Percentiles rank a stretch among this genome's conserved stretches.
Evolutionary conservation across 2,888 invertebrate species (phyloP).

Genomic region (Cotesia congregata): DNA sequence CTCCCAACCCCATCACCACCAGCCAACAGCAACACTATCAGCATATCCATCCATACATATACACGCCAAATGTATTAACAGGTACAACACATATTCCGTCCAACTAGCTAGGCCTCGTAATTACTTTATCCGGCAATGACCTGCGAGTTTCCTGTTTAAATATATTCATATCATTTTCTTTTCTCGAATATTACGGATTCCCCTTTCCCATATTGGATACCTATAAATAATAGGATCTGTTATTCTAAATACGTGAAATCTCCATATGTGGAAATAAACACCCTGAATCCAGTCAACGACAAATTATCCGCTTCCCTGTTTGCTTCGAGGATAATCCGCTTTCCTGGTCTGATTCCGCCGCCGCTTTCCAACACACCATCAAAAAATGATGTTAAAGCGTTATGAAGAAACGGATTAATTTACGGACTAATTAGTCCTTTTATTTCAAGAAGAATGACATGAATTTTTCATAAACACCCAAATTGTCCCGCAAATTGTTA

Average conservation of each 20-base stretch:
- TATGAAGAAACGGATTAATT: not conserved
- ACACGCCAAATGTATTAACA: slow-evolving; percentile 14
- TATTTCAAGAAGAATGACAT: too few relatives aligned
- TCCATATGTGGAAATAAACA: slow-evolving; percentile 50
- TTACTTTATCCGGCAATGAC: slow-evolving; percentile 31
- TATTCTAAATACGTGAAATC: slow-evolving; percentile 40
- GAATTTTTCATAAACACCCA: not conserved
- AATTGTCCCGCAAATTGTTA: too few relatives aligned
- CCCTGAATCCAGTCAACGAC: slow-evolving; percentile 35
- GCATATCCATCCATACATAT: slow-evolving; percentile 12
- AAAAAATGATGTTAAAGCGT: not conserved
- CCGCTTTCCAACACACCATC: too few relatives aligned
- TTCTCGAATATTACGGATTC: slow-evolving; percentile 14
- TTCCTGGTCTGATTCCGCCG: slow-evolving; percentile 4
- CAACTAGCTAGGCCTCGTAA: slow-evolving; percentile 8
- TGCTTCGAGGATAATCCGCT: slow-evolving; percentile 44
- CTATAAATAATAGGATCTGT: slow-evolving; percentile 21
- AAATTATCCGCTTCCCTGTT: slow-evolving; percentile 45
- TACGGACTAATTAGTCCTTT: too few relatives aligned
- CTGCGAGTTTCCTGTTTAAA: slow-evolving; percentile 6
- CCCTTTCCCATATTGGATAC: slow-evolving; percentile 12
- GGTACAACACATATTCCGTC: not conserved
- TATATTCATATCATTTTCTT: slow-evolving; percentile 8
- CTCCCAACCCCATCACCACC: slow-evolving; percentile 19
- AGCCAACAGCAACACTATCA: slow-evolving; percentile 5